Conservation (phyloP, 2,113 vertebrate genomes). For the Phoenicopterus ruber region DNA sequence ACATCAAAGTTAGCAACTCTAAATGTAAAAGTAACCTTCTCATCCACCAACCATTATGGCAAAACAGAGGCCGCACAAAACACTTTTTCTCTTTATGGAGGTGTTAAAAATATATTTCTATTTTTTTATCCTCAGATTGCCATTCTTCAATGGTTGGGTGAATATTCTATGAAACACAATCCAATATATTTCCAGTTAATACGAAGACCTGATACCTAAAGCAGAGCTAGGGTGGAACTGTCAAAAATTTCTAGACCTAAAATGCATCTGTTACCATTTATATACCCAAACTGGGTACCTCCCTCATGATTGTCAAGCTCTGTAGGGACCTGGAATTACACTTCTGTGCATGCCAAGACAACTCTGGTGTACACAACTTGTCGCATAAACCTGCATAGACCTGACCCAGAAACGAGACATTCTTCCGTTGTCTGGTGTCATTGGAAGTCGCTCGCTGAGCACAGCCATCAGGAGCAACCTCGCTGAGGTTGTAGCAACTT, state of each 20-base stretch:
- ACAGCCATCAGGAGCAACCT: background rate
- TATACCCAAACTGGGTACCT: background rate
- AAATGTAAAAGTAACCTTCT: background rate
- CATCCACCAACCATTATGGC: background rate
- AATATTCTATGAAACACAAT: background rate
- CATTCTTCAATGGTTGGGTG: background rate
- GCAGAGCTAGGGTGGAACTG: background rate
- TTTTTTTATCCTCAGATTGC: background rate
- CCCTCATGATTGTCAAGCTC: background rate
- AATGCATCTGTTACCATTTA: background rate
- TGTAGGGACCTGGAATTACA: background rate
- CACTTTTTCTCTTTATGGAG: background rate
- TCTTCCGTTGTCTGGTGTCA: background rate
- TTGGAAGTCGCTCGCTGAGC: background rate
- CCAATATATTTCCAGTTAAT: rapidly evolving
- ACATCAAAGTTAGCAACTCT: background rate
- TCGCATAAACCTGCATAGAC: background rate
- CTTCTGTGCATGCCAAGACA: too few relatives aligned
- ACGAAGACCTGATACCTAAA: background rate
- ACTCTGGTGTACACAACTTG: background rate
- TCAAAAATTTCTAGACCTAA: background rate
- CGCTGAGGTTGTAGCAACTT: background rate
- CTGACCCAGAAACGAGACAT: background rate
- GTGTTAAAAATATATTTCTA: background rate
- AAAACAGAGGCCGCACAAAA: background rate